Percentiles rank a stretch among this genome's conserved stretches.
phyloP scores from a whole-genome alignment of 1,140 invertebrate genomes.

The Himalopsyche phryganea region DNA sequence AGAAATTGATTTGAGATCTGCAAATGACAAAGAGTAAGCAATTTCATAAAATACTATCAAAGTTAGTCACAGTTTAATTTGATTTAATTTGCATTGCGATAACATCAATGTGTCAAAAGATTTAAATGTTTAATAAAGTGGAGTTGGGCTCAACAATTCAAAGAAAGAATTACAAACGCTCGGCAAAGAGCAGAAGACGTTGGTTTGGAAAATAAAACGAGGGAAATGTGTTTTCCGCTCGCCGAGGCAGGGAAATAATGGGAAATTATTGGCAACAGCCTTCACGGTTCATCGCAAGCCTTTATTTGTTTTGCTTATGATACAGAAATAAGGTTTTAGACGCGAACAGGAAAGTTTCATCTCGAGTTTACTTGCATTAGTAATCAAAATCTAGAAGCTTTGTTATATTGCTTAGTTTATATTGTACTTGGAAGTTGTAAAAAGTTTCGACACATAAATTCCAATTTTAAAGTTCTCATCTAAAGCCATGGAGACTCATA shows the following conservation, averaged over 20 bases:
- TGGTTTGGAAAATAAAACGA: slow-evolving; percentile 7
- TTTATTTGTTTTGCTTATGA: slow-evolving; percentile 29
- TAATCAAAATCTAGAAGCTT: too few relatives aligned
- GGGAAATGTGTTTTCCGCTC: slow-evolving; percentile 21
- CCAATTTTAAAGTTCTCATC: too few relatives aligned
- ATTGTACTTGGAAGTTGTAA: too few relatives aligned
- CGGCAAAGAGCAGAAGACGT: background rate
- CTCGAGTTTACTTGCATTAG: background rate
- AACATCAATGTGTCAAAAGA: background rate
- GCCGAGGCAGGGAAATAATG: slow-evolving; percentile 18
- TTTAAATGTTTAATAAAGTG: slow-evolving; percentile 8
- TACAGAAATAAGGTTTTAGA: slow-evolving; percentile 14
- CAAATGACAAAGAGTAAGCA: too few relatives aligned
- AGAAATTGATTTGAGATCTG: too few relatives aligned
- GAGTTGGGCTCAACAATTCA: background rate
- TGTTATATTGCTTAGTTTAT: too few relatives aligned
- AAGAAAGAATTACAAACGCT: slow-evolving; percentile 2
- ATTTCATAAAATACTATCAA: background rate
- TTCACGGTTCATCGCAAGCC: slow-evolving; percentile 25
- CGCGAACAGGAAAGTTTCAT: slow-evolving; percentile 2
- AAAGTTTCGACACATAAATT: too few relatives aligned
- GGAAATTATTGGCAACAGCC: slow-evolving; percentile 27
- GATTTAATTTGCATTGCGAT: background rate
- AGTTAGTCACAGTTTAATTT: background rate
- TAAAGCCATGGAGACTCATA: too few relatives aligned